Percentiles rank a stretch among this genome's conserved stretches.
These are phyloP conservation scores for Apodemia mormo DNA, from an alignment of 2,888 invertebrate genomes.

Conservation along the genomic window DNA sequence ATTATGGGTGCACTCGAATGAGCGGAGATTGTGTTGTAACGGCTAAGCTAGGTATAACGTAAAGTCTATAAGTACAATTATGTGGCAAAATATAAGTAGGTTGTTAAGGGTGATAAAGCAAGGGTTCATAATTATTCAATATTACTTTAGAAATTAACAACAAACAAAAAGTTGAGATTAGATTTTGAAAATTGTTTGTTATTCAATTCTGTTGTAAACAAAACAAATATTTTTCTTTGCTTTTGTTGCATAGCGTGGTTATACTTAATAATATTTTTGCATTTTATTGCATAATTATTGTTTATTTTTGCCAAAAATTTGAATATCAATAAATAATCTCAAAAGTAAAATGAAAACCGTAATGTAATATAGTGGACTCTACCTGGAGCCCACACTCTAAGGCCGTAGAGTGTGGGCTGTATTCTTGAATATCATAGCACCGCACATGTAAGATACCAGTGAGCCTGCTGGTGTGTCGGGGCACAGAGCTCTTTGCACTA, in stretches of 20 bases:
- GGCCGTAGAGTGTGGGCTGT: background rate
- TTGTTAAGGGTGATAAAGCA: background rate
- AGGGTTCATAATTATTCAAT: too few species aligned
- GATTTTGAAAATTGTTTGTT: too few species aligned
- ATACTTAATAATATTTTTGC: too few species aligned
- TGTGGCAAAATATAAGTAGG: background rate
- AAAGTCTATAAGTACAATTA: background rate
- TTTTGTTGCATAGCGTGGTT: too few species aligned
- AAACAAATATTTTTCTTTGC: too few species aligned
- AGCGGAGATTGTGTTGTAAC: slow-evolving; percentile 1
- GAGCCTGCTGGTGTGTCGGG: too few species aligned
- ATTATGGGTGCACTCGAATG: slow-evolving; percentile 25
- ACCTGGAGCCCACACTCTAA: background rate
- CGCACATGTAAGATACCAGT: background rate
- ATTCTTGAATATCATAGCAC: background rate
- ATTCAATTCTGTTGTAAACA: too few species aligned
- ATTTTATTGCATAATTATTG: too few species aligned
- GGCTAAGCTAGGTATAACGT: background rate
- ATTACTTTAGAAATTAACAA: too few species aligned
- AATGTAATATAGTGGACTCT: background rate
- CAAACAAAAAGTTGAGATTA: too few species aligned
- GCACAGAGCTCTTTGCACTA: too few species aligned
- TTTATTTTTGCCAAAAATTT: too few species aligned
- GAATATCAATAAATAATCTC: background rate
- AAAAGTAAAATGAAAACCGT: background rate